Conservation (phyloP, 2,888 invertebrate genomes). For the Leptinotarsa juncta region DNA sequence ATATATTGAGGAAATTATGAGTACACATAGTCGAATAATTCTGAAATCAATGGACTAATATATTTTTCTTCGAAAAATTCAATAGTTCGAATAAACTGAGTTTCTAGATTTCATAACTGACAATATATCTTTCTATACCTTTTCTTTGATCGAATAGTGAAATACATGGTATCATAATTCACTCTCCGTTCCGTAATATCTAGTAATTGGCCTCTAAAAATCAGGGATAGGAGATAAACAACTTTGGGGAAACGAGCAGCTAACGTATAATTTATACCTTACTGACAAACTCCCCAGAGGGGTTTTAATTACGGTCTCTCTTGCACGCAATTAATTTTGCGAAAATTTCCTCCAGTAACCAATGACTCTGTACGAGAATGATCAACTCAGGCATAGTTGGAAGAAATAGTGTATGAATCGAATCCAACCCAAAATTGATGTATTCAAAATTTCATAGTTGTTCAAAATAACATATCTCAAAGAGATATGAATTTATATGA, state of each 20-base stretch:
- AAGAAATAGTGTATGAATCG: neutral
- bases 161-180: neutral
- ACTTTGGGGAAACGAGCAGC: slow-evolving; percentile 4
- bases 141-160: neutral
- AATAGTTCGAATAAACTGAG: no score
- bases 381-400: neutral
- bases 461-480: no score
- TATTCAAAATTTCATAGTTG: no score
- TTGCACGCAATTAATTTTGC: slow-evolving; percentile 12
- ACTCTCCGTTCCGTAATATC: neutral
- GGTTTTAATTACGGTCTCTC: slow-evolving; percentile 20
- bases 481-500: no score
- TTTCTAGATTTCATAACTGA: no score
- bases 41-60: no score
- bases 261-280: slow-evolving; percentile 3
- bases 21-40: no score
- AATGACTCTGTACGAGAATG: neutral
- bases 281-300: slow-evolving; percentile 17
- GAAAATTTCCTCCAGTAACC: slow-evolving; percentile 4
- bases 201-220: slow-evolving; percentile 11
- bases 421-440: no score
- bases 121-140: no score
- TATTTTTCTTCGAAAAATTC: no score
- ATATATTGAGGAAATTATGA: no score
- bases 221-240: slow-evolving; percentile 10